Evolutionary conservation across 2,888 invertebrate species (phyloP).

Genomic region (Orthosia cruda): DNA sequence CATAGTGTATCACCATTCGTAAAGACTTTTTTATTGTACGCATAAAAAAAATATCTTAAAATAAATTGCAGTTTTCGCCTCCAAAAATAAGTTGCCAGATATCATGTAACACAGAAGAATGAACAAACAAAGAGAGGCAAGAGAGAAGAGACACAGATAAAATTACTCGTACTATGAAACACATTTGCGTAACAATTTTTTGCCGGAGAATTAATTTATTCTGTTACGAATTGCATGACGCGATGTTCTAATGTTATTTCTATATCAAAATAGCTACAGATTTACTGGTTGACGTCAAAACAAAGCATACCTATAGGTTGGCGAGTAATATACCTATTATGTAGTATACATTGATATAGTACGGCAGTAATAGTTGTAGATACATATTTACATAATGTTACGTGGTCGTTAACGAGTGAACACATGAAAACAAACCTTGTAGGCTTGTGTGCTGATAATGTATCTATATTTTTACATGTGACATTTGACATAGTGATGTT

Average conservation of each 20-base stretch:
- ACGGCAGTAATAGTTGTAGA: background rate
- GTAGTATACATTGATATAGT: constrained; percentile 2
- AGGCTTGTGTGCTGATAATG: constrained; percentile 2
- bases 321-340: background rate
- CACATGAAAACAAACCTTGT: constrained; percentile 3
- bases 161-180: background rate
- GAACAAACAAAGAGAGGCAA: constrained; percentile 1
- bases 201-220: background rate
- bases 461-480: background rate
- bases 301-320: constrained; percentile 20
- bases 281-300: constrained; percentile 35
- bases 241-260: constrained; percentile 10
- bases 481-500: background rate
- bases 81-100: background rate
- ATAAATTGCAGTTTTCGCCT: background rate
- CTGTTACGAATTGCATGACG: constrained; percentile 15
- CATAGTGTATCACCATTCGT: background rate
- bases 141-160: background rate
- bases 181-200: background rate
- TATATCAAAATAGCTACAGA: constrained; percentile 22
- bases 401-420: background rate
- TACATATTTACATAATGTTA: background rate
- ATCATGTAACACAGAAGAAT: constrained; percentile 6
- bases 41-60: too few species aligned
- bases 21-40: background rate